These are phyloP conservation scores for Clarias laeviceps DNA, from an alignment of 2,797 vertebrate genomes.

Conservation along the genomic window DNA sequence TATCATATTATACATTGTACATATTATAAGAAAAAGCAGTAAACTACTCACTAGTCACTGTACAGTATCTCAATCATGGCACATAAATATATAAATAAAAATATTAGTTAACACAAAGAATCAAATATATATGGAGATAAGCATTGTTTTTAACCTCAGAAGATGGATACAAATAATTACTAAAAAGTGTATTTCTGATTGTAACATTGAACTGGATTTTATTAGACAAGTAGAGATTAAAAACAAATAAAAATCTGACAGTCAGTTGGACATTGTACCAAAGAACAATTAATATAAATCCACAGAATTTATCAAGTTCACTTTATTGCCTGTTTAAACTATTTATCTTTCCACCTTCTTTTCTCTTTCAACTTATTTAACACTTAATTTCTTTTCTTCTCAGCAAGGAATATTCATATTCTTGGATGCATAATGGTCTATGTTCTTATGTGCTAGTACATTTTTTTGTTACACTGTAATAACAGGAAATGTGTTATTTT, in stretches of 20 bases:
- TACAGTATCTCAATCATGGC: not conserved
- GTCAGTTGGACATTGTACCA: not conserved
- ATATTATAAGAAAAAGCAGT: not conserved
- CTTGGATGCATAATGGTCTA: not conserved
- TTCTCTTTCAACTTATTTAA: not conserved
- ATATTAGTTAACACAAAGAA: not conserved
- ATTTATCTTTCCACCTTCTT: not conserved
- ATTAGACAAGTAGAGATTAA: not conserved
- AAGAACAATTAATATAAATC: not conserved
- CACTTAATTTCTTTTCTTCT: not conserved
- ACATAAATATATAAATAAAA: not conserved
- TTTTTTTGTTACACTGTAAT: conserved; percentile 41
- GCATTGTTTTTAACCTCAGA: not conserved
- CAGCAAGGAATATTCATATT: not conserved
- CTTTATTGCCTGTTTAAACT: not conserved
- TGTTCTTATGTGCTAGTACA: conserved; percentile 34
- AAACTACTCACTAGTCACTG: not conserved
- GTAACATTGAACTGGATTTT: not conserved
- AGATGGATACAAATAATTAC: not conserved
- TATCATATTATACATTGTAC: too few relatives aligned
- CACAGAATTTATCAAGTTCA: not conserved
- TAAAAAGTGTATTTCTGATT: not conserved
- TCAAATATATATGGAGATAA: not conserved
- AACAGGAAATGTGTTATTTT: not conserved
- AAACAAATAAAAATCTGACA: not conserved